Evolutionary conservation across 2,888 invertebrate genomes (phyloP).

Genomic region (Chelonus formosanus): DNA sequence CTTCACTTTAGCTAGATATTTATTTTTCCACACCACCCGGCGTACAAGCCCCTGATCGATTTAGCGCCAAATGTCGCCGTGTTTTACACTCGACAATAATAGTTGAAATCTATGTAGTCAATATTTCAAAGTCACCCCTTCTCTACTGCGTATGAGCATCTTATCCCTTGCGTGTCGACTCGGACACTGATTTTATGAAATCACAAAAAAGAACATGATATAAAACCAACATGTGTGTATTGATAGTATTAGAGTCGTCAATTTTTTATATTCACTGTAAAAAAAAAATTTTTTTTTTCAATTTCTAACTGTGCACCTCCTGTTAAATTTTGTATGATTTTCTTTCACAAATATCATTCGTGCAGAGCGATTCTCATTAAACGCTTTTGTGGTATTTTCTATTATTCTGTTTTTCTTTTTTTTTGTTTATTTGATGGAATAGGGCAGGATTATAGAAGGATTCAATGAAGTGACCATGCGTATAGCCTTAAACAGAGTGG

Average conservation of each 20-base stretch:
- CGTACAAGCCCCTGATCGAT: slow-evolving; percentile 56
- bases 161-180: neutral
- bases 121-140: slow-evolving; percentile 63
- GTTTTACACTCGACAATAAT: slow-evolving; percentile 66
- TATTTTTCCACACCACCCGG: slow-evolving; percentile 46
- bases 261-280: neutral
- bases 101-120: slow-evolving; percentile 65
- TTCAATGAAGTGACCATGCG: slow-evolving; percentile 25
- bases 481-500: slow-evolving; percentile 22
- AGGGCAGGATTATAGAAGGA: slow-evolving; percentile 17
- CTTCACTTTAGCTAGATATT: slow-evolving; percentile 35
- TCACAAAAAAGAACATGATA: slow-evolving; percentile 3
- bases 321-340: neutral
- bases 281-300: slow-evolving; percentile 1
- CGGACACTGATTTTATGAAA: slow-evolving; percentile 17
- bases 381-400: neutral
- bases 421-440: neutral
- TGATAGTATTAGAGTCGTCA: neutral
- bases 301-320: neutral
- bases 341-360: neutral
- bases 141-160: slow-evolving; percentile 14
- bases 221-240: slow-evolving; percentile 6
- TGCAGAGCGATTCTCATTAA: slow-evolving; percentile 1
- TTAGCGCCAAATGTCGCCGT: slow-evolving; percentile 65
- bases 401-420: neutral